Conservation (phyloP, 2,113 vertebrate genomes). For the Odontesthes bonariensis region DNA sequence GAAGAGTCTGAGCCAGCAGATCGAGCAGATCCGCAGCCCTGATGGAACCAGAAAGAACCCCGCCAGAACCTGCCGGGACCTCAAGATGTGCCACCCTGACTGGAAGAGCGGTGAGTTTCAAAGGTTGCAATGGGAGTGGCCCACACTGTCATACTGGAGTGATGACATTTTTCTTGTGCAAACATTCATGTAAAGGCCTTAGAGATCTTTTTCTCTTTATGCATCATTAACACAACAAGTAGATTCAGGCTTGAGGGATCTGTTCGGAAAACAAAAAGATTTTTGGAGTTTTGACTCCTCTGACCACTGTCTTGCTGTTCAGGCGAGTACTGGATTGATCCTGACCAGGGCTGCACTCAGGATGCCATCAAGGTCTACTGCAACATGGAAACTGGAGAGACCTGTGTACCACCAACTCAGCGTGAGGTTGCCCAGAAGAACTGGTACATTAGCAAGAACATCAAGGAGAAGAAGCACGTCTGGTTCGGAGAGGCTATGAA, state of each 20-base stretch:
- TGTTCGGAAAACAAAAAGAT: neutral
- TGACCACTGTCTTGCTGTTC: slow-evolving; percentile 19
- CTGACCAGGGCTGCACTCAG: slow-evolving; percentile 98
- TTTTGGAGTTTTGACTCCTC: neutral
- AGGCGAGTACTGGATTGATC: slow-evolving; percentile 99
- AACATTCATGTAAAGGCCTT: too few relatives aligned
- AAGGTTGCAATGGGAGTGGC: too few relatives aligned
- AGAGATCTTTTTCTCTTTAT: neutral
- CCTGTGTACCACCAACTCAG: slow-evolving; percentile 89
- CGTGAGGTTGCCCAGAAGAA: slow-evolving; percentile 88
- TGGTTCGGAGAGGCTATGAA: slow-evolving; percentile 97
- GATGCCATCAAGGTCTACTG: slow-evolving; percentile 99
- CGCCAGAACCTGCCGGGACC: slow-evolving; percentile 97
- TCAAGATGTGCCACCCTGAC: slow-evolving; percentile 98
- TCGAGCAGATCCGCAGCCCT: slow-evolving; percentile 97
- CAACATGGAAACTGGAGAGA: slow-evolving; percentile 97
- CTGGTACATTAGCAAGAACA: slow-evolving; percentile 97
- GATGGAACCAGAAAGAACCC: slow-evolving; percentile 98
- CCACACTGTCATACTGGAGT: too few relatives aligned
- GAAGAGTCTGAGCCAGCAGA: slow-evolving; percentile 98
- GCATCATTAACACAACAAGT: neutral
- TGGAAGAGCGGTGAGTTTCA: slow-evolving; percentile 94
- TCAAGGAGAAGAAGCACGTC: slow-evolving; percentile 95
- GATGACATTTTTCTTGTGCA: too few relatives aligned
- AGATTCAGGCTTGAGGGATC: too few relatives aligned